Percentiles rank a stretch among this genome's conserved stretches.
Conservation (phyloP, 2,113 vertebrate genomes). For the Uria aalge region DNA sequence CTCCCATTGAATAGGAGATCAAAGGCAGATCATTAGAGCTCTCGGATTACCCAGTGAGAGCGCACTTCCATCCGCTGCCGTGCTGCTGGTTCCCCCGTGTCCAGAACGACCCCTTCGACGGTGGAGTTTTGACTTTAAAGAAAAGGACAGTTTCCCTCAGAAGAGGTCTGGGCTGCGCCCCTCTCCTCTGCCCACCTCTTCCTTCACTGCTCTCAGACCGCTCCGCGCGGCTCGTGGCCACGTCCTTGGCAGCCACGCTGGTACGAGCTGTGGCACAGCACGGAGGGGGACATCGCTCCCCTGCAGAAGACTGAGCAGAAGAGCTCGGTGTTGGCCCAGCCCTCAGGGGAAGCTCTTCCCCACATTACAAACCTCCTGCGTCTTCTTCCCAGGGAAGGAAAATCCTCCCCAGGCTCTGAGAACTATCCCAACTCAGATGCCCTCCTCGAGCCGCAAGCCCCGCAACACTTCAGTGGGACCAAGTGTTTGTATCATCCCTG, state of each 20-base stretch:
- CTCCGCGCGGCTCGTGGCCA: not conserved
- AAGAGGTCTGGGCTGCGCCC: not conserved
- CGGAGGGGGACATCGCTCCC: not conserved
- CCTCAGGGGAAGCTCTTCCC: not conserved
- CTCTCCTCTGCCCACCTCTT: not conserved
- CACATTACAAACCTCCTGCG: not conserved
- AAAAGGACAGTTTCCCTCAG: not conserved
- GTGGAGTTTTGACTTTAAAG: not conserved
- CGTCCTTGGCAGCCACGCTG: fast-evolving
- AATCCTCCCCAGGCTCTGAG: not conserved
- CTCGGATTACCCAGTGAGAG: conserved; percentile 45
- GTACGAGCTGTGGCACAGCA: not conserved
- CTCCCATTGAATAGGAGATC: conserved; percentile 56
- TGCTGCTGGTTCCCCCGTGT: not conserved
- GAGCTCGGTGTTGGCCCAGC: not conserved
- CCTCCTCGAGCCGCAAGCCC: not conserved
- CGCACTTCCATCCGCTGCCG: not conserved
- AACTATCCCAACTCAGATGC: not conserved
- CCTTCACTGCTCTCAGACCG: not conserved
- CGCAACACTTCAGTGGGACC: not conserved
- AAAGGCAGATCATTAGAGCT: conserved; percentile 64
- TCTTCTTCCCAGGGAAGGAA: not conserved
- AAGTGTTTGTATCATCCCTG: not conserved
- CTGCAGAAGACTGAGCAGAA: not conserved
- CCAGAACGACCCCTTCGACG: not conserved